A percentile compares a stretch with the other conserved stretches of the same genome.
phyloP scores from a whole-genome alignment of 2,113 vertebrate genomes.

The Leucopternis melanops region DNA sequence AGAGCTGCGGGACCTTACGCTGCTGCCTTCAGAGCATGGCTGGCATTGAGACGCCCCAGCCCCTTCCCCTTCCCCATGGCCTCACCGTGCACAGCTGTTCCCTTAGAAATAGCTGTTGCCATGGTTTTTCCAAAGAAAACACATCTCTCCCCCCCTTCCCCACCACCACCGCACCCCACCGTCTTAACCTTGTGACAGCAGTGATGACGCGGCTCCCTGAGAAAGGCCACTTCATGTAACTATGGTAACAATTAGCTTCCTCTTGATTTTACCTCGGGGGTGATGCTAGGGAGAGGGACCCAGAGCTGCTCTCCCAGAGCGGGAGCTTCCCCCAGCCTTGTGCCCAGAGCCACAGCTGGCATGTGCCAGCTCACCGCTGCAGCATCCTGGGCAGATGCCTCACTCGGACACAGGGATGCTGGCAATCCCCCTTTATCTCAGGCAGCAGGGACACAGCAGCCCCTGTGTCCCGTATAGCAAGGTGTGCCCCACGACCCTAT shows the following conservation, averaged over 20 bases:
- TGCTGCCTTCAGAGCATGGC: background rate
- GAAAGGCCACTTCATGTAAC: slow-evolving; percentile 73
- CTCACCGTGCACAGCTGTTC: slow-evolving; percentile 59
- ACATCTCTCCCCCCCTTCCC: slow-evolving; percentile 31
- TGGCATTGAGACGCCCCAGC: background rate
- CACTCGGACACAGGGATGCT: fast-evolving
- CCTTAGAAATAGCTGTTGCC: slow-evolving; percentile 72
- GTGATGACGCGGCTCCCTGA: slow-evolving; percentile 67
- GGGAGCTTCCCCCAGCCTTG: background rate
- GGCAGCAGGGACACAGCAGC: background rate
- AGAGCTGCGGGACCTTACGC: background rate
- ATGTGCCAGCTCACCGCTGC: fast-evolving
- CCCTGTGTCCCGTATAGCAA: background rate
- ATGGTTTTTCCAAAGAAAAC: slow-evolving; percentile 72
- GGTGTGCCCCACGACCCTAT: background rate
- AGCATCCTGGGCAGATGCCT: background rate
- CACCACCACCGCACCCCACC: slow-evolving; percentile 60
- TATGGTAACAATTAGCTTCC: slow-evolving; percentile 74
- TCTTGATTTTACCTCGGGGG: slow-evolving; percentile 68
- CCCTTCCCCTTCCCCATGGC: slow-evolving; percentile 45
- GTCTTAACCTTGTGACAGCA: slow-evolving; percentile 72
- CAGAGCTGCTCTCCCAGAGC: background rate
- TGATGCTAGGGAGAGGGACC: slow-evolving; percentile 23
- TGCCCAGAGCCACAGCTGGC: background rate
- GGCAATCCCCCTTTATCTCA: background rate